Conservation (phyloP, 2,888 invertebrate genomes). For the Scaptomyza reducta region DNA sequence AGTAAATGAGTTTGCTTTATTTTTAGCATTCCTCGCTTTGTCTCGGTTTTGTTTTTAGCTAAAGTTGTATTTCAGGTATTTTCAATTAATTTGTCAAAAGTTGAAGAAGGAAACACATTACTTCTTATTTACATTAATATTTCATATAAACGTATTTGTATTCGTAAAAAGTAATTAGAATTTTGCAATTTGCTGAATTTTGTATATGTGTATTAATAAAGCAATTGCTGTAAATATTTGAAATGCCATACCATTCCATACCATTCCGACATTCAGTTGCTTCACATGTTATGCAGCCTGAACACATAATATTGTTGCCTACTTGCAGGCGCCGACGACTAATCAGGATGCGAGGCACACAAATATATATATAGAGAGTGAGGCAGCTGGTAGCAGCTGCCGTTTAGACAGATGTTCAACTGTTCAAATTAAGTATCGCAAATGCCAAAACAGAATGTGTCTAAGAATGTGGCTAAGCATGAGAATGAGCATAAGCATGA, state of each 20-base stretch:
- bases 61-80: not conserved
- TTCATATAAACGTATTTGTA: not conserved
- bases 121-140: too few species aligned
- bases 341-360: conserved; percentile 29
- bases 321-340: conserved; percentile 19
- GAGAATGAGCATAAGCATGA: conserved; percentile 3
- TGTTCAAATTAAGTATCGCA: conserved; percentile 48
- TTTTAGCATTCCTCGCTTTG: not conserved
- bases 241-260: not conserved
- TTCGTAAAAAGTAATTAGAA: conserved; percentile 9
- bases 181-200: not conserved
- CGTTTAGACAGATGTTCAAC: conserved; percentile 33
- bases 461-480: conserved; percentile 16
- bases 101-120: too few species aligned
- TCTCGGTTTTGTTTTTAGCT: not conserved
- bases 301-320: conserved; percentile 11
- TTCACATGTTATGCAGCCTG: conserved; percentile 3
- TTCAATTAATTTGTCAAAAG: not conserved
- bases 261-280: conserved; percentile 2
- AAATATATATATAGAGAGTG: not conserved
- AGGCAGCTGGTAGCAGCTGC: conserved; percentile 13
- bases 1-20: not conserved
- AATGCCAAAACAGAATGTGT: conserved; percentile 28
- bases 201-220: conserved; percentile 3
- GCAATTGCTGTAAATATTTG: conserved; percentile 20